These are phyloP conservation scores for Eretmocerus hayati DNA, from an alignment of 2,888 invertebrate genomes.

Conservation along the genomic window DNA sequence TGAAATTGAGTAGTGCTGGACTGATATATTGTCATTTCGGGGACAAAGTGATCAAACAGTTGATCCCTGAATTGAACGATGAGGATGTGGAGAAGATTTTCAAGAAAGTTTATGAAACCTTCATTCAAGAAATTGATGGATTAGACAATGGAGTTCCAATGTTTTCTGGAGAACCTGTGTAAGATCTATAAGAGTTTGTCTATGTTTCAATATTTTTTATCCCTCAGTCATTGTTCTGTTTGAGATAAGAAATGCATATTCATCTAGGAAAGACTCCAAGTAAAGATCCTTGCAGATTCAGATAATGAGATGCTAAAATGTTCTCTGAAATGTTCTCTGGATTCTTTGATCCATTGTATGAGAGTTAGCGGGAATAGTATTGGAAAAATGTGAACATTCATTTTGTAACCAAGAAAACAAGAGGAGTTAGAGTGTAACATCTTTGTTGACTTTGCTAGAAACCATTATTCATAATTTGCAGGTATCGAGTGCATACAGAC, in stretches of 20 bases:
- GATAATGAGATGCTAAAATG: background rate
- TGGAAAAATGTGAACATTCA: no score
- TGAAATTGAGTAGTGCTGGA: slow-evolving; percentile 90
- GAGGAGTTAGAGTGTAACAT: no score
- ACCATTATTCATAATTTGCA: slow-evolving; percentile 23
- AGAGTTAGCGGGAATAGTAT: no score
- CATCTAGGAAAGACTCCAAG: no score
- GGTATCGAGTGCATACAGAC: slow-evolving; percentile 72
- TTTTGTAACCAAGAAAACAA: no score
- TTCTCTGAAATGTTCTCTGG: background rate
- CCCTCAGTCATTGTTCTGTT: no score
- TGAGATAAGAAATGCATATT: no score
- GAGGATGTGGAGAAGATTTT: slow-evolving; percentile 55
- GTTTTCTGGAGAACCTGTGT: slow-evolving; percentile 60
- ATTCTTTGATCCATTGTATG: no score
- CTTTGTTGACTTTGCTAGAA: no score
- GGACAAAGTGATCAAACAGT: slow-evolving; percentile 61
- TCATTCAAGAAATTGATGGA: slow-evolving; percentile 91
- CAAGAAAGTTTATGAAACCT: slow-evolving; percentile 71
- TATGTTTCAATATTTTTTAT: no score
- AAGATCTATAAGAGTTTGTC: slow-evolving; percentile 21
- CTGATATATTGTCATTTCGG: slow-evolving; percentile 88
- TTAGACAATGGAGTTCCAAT: slow-evolving; percentile 94
- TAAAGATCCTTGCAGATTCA: no score
- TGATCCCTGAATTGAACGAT: slow-evolving; percentile 49